phyloP scores from a whole-genome alignment of 2,888 invertebrate species.

The Anagyrus pseudococci region DNA sequence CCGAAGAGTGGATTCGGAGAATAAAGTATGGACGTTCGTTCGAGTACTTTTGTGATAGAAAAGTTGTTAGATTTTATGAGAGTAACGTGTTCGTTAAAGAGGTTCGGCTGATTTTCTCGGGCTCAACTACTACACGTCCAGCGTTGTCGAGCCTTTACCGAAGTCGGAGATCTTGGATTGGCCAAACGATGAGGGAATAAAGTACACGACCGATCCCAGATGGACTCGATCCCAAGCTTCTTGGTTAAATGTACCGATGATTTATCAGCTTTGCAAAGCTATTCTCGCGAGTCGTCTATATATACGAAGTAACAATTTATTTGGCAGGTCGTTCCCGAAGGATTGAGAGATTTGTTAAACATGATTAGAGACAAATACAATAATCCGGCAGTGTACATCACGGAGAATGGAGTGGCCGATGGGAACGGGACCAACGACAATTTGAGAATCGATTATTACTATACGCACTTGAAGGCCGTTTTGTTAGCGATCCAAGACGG shows the following conservation, averaged over 20 bases:
- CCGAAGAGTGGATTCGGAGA: slow-evolving; percentile 65
- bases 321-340: slow-evolving; percentile 58
- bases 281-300: not conserved
- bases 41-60: too few species aligned
- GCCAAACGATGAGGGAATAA: slow-evolving; percentile 32
- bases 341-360: slow-evolving; percentile 58
- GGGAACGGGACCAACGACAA: slow-evolving; percentile 44
- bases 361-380: slow-evolving; percentile 52
- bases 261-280: not conserved
- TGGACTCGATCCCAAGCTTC: slow-evolving; percentile 71
- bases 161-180: slow-evolving; percentile 1
- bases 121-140: slow-evolving; percentile 51
- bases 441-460: slow-evolving; percentile 48
- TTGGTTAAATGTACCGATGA: slow-evolving; percentile 38
- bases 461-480: slow-evolving; percentile 60
- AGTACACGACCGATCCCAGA: slow-evolving; percentile 64
- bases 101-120: slow-evolving; percentile 51
- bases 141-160: slow-evolving; percentile 39
- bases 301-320: not conserved
- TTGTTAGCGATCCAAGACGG: slow-evolving; percentile 54
- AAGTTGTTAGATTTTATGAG: too few species aligned
- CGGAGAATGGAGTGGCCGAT: slow-evolving; percentile 59
- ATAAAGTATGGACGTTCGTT: slow-evolving; percentile 8
- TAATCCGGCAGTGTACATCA: slow-evolving; percentile 54
- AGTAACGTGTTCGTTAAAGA: slow-evolving; percentile 29